A percentile compares a stretch with the other conserved stretches of the same genome.
phyloP scores from a whole-genome alignment of 2,113 vertebrate genomes.

The Hydrolagus affinis region DNA sequence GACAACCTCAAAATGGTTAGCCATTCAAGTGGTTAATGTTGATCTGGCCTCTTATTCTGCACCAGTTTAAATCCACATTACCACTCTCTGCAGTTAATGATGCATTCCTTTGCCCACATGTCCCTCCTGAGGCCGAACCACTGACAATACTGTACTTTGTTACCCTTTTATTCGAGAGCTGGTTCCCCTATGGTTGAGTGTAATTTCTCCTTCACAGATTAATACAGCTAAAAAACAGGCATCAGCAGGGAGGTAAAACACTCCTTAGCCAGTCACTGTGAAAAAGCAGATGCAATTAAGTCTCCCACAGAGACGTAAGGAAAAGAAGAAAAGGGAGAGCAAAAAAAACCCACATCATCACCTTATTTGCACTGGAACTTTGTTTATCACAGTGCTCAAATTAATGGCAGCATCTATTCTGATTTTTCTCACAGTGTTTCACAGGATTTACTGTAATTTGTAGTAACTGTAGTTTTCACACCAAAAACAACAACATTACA shows the following conservation, averaged over 20 bases:
- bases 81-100: slow-evolving; percentile 16
- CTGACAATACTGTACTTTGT: slow-evolving; percentile 7
- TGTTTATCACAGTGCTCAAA: slow-evolving; percentile 66
- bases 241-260: slow-evolving; percentile 68
- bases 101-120: not conserved
- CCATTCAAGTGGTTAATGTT: not conserved
- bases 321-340: slow-evolving; percentile 45
- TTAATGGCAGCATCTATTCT: slow-evolving; percentile 72
- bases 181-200: not conserved
- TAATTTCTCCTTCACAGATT: slow-evolving; percentile 60
- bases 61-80: not conserved
- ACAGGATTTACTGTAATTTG: too few relatives aligned
- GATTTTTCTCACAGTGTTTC: slow-evolving; percentile 65
- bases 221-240: slow-evolving; percentile 68
- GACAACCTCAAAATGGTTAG: not conserved
- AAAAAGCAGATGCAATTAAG: slow-evolving; percentile 78
- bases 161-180: not conserved
- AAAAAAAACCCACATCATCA: slow-evolving; percentile 69
- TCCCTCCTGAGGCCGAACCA: not conserved
- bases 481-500: not conserved
- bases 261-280: slow-evolving; percentile 68
- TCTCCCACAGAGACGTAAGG: slow-evolving; percentile 63
- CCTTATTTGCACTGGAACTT: slow-evolving; percentile 66
- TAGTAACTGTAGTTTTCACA: too few relatives aligned
- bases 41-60: not conserved